These are phyloP conservation scores for Lucifuga dentata DNA, from an alignment of 2,113 vertebrate genomes.

Conservation along the genomic window DNA sequence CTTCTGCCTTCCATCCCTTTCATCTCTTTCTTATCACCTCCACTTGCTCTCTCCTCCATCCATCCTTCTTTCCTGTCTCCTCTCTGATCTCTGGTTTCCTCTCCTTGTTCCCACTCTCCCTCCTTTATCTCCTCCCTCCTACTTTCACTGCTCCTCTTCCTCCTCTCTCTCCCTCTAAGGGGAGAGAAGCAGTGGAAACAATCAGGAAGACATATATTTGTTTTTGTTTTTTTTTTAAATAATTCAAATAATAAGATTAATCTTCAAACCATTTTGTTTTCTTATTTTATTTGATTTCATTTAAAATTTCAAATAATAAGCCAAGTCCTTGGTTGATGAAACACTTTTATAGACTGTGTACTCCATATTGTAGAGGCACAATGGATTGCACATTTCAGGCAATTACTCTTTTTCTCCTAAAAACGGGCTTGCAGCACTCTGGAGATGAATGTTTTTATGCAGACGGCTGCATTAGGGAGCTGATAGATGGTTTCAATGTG, in stretches of 20 bases:
- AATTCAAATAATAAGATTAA: neutral
- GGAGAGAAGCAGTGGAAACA: conserved; percentile 16
- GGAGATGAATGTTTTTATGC: conserved; percentile 27
- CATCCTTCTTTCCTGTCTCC: neutral
- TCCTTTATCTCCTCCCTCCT: neutral
- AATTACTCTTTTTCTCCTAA: neutral
- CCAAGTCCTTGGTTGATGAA: neutral
- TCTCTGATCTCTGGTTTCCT: neutral
- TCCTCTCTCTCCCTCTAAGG: conserved; percentile 8
- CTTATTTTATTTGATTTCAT: neutral
- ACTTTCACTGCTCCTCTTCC: conserved; percentile 3
- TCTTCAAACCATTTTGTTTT: no score
- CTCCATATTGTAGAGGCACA: neutral
- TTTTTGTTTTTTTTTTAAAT: neutral
- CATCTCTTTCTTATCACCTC: neutral
- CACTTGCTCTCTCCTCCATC: no score
- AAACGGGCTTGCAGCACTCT: conserved; percentile 7
- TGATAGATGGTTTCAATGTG: conserved; percentile 18
- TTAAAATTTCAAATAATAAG: conserved; percentile 9
- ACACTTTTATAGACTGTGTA: neutral
- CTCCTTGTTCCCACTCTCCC: neutral
- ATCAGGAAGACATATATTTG: neutral
- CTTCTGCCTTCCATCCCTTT: no score
- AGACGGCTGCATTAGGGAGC: conserved; percentile 1
- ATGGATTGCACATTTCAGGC: conserved; percentile 2